These are phyloP conservation scores for Matsumyia berberina DNA, from an alignment of 2,888 invertebrate species.

Conservation along the genomic window DNA sequence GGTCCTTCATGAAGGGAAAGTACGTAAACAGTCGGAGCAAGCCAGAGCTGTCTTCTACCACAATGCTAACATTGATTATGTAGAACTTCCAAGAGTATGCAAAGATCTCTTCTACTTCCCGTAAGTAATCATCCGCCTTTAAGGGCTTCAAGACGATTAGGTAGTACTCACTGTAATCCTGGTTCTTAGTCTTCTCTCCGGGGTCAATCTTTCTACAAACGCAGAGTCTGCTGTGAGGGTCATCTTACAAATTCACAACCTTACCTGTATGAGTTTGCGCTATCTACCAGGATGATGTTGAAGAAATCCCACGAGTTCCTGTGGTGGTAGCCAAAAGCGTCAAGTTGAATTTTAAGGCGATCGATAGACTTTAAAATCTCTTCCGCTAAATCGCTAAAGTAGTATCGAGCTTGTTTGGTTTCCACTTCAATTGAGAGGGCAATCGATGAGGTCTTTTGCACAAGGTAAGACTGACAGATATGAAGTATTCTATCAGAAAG, in stretches of 20 bases:
- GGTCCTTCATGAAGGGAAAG: constrained; percentile 41
- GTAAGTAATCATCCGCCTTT: background rate
- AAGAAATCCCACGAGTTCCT: constrained; percentile 39
- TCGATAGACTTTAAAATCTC: constrained; percentile 25
- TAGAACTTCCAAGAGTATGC: constrained; percentile 59
- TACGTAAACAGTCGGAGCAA: constrained; percentile 49
- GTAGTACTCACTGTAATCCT: constrained; percentile 60
- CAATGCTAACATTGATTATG: constrained; percentile 48
- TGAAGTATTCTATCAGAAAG: constrained; percentile 2
- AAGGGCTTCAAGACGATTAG: constrained; percentile 29
- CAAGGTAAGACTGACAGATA: constrained; percentile 11
- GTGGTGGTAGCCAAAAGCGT: constrained; percentile 8
- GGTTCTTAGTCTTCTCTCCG: constrained; percentile 50
- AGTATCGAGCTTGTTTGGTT: constrained; percentile 15
- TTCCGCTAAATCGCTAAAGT: constrained; percentile 52
- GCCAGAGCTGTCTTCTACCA: constrained; percentile 19
- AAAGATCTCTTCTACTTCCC: constrained; percentile 56
- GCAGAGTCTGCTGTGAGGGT: background rate
- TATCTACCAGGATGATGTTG: constrained; percentile 64
- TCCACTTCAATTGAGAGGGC: constrained; percentile 44
- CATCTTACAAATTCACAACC: background rate
- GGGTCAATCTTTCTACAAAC: constrained; percentile 54
- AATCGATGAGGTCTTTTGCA: constrained; percentile 20
- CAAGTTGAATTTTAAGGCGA: constrained; percentile 41
- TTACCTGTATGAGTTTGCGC: constrained; percentile 55